phyloP scores from a whole-genome alignment of 2,888 invertebrate species.

The Netelia melanura region DNA sequence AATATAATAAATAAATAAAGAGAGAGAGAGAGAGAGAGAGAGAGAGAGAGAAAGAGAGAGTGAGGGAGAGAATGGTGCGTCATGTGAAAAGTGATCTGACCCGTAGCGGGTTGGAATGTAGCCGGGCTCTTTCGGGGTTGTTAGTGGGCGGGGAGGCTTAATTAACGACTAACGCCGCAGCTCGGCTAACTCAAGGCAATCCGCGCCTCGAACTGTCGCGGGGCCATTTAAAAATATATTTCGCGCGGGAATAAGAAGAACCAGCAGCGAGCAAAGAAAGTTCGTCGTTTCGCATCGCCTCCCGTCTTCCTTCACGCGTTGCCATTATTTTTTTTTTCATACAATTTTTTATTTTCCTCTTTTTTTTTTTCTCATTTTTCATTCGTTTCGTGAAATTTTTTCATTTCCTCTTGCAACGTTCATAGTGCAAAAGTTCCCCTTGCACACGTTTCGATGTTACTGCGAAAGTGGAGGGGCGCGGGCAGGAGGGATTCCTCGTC shows the following conservation, averaged over 20 bases:
- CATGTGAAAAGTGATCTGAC: conserved; percentile 53
- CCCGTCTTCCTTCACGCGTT: neutral
- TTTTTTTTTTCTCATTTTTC: conserved; percentile 30
- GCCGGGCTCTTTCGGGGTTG: conserved; percentile 49
- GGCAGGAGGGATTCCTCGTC: neutral
- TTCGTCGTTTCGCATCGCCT: conserved; percentile 9
- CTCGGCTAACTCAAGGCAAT: conserved; percentile 55
- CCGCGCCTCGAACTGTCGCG: conserved; percentile 33
- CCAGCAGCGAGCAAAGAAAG: neutral
- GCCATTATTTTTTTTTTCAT: conserved; percentile 1
- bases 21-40: neutral
- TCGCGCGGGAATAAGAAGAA: conserved; percentile 4
- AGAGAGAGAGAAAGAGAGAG: neutral
- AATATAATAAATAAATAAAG: too few relatives aligned
- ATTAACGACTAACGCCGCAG: conserved; percentile 63
- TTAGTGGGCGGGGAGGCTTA: conserved; percentile 56
- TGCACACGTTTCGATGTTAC: conserved; percentile 13
- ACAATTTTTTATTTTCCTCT: neutral
- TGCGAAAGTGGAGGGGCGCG: neutral
- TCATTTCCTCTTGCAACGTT: neutral
- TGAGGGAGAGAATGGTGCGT: conserved; percentile 28
- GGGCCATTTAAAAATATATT: conserved; percentile 59
- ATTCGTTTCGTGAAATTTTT: neutral
- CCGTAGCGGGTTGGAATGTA: conserved; percentile 50
- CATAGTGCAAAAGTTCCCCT: neutral